Evolutionary conservation across 53 echinoderm and acorn worm genomes (phyloP).

Genomic region (Actinopyga echinites): DNA sequence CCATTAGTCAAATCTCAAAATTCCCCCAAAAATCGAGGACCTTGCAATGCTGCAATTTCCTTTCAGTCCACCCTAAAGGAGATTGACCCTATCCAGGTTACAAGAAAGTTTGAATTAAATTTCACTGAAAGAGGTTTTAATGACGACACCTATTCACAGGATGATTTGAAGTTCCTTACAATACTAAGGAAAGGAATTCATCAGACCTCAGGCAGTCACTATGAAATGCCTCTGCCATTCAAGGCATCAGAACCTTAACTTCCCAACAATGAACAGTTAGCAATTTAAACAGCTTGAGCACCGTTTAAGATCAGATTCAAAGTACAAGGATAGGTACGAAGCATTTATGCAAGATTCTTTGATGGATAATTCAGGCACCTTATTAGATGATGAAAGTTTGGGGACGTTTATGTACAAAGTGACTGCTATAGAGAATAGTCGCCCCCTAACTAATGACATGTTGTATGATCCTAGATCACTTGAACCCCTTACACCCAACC

Average conservation of each 20-base stretch:
- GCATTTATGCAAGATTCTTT: constrained; percentile 17
- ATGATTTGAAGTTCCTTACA: constrained; percentile 33
- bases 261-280: constrained; percentile 29
- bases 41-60: not conserved
- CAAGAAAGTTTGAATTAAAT: not conserved
- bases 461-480: constrained; percentile 29
- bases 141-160: constrained; percentile 9
- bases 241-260: constrained; percentile 17
- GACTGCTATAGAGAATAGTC: constrained; percentile 45
- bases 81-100: not conserved
- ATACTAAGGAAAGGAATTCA: constrained; percentile 43
- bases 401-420: constrained; percentile 17
- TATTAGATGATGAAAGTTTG: constrained; percentile 49
- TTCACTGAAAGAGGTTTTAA: constrained; percentile 45
- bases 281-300: constrained; percentile 25
- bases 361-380: constrained; percentile 20
- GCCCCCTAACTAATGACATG: constrained; percentile 14
- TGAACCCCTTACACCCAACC: constrained; percentile 60
- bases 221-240: constrained; percentile 45
- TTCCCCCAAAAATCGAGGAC: not conserved
- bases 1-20: not conserved
- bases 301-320: constrained; percentile 25
- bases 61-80: not conserved
- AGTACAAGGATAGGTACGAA: constrained; percentile 23
- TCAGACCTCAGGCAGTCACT: constrained; percentile 39